Base-by-base conservation (phyloP, 37 sponge, comb jelly and placozoan genomes). In the Chondrilla cf. caribensis region DNA sequence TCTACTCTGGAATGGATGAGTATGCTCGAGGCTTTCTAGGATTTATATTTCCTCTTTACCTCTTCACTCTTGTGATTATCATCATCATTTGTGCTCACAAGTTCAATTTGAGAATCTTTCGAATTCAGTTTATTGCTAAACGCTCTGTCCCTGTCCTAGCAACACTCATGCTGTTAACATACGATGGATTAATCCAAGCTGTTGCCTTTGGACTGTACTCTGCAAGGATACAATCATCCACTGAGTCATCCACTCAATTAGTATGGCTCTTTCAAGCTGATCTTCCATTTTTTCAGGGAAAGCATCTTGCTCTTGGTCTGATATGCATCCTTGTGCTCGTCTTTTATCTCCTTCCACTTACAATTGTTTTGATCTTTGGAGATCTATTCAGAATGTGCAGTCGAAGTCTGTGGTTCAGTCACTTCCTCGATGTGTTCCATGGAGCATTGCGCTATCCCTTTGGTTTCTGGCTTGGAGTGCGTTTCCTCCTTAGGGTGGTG, bases 111-210 rank as follows among this genome's bases (percentile, higher is more conserved):
- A 57, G 36, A 1, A 42, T 73, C 18, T 73, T 73, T 40, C 19
- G 44, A 17, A 31, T 82, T 1, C 75, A 40, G 0, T 37, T 82
- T 0, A 32, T 87, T 33, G 70, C 70, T 18, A 40, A 9, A 0
- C 58, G 60, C 26, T 21, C 88, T 35, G 71, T 87, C 1, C 78
- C 59, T 19, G 83, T 78, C 14, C 71, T 87, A 1, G 83, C 78
- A 4, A 87, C 88, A 3, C 55, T 87, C 5, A 38, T 87, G 26
- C 55, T 62, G 3, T 26, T 82, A 0, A 82, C 83, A 25, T 87
- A 77, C 79, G 18, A 47, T 2, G 77, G 32, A 17, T 14, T 87
- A 9, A n/a, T 83, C 5, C 18, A 19, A 1, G 40, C 80, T 35
- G 77, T 83, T 19, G 65, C 67, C 28, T 17, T 43, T 21, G 68